A percentile compares a stretch with the other conserved stretches of the same genome.
Evolutionary conservation across 1,140 invertebrate species (phyloP).

Genomic region (Aphelinus certus): DNA sequence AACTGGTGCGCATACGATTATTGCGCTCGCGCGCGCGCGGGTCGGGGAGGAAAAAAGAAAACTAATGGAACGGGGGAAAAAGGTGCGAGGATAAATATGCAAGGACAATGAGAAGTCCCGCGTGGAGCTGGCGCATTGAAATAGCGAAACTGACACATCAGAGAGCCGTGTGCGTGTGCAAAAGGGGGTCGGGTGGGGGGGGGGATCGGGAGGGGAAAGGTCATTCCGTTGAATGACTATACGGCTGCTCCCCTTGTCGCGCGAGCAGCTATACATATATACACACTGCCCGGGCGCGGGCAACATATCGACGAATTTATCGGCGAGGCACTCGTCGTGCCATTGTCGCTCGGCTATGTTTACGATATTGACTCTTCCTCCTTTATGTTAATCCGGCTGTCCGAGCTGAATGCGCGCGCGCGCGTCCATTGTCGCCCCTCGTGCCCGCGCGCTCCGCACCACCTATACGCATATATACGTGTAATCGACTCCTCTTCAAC

Average conservation of each 20-base stretch:
- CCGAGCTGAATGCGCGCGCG: constrained; percentile 38
- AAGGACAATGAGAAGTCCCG: not conserved
- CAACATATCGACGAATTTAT: constrained; percentile 60
- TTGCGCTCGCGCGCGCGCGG: too few species aligned
- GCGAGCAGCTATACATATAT: too few species aligned
- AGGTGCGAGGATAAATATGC: not conserved
- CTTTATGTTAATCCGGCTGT: constrained; percentile 61
- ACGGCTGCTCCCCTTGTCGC: not conserved
- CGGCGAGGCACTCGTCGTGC: constrained; percentile 28
- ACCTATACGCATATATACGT: too few species aligned
- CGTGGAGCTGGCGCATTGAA: not conserved
- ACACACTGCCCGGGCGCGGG: not conserved
- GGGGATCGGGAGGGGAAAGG: not conserved
- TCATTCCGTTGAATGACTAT: not conserved
- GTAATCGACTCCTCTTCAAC: constrained; percentile 9
- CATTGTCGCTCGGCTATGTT: constrained; percentile 43
- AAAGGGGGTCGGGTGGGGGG: not conserved
- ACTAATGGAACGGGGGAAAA: not conserved
- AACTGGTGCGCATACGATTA: too few species aligned
- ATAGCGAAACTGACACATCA: not conserved
- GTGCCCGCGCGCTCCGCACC: not conserved
- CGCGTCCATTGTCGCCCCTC: constrained; percentile 24
- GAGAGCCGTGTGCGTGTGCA: too few species aligned
- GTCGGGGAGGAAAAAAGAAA: not conserved
- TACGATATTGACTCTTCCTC: constrained; percentile 64